These are phyloP conservation scores for Aphaenogaster ashmeadi DNA, from an alignment of 1,140 invertebrate genomes.

Conservation along the genomic window DNA sequence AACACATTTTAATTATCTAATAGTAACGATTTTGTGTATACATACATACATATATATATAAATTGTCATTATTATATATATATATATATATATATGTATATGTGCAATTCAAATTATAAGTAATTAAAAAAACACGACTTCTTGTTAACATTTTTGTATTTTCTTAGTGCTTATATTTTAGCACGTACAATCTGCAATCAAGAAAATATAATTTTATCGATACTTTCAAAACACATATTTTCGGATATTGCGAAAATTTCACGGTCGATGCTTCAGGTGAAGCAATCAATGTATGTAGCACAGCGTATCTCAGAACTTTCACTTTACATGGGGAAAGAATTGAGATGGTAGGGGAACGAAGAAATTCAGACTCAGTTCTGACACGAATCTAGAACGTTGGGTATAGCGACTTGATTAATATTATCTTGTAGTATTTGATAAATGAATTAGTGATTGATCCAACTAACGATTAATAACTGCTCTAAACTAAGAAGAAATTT, in stretches of 20 bases:
- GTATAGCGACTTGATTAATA: not conserved
- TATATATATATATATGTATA: no score
- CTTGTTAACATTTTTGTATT: not conserved
- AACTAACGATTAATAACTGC: not conserved
- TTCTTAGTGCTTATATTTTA: not conserved
- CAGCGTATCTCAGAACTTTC: conserved; percentile 65
- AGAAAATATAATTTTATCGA: conserved; percentile 5
- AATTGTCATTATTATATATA: no score
- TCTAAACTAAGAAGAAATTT: not conserved
- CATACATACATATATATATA: no score
- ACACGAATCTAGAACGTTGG: not conserved
- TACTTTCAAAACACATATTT: conserved; percentile 8
- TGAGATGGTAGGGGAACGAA: conserved; percentile 22
- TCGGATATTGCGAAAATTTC: not conserved
- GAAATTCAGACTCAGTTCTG: conserved; percentile 25
- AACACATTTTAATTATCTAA: not conserved
- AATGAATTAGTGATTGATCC: not conserved
- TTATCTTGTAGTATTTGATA: not conserved
- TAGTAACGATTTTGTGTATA: no score
- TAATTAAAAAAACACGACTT: not conserved
- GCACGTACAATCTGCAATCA: not conserved
- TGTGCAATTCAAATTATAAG: not conserved
- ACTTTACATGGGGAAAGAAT: conserved; percentile 40
- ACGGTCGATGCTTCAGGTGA: not conserved
- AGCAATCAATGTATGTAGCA: conserved; percentile 30